Base-by-base conservation (phyloP, 2,888 invertebrate genomes). In the Troilus luridus region DNA sequence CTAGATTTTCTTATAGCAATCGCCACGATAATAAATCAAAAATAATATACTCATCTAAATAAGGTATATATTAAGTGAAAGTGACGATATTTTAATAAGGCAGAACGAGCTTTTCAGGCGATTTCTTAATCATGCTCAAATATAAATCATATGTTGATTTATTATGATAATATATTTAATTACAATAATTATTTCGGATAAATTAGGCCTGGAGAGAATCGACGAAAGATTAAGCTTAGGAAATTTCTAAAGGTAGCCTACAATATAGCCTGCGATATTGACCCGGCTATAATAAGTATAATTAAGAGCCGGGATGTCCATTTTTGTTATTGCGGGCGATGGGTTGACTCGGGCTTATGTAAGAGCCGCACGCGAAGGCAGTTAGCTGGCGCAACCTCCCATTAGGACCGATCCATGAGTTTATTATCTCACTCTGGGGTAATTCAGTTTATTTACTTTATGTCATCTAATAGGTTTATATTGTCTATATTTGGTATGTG, bases 201-300 rank as follows among this genome's bases (percentile, higher is more conserved):
- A 77, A 77, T 77, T 77, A 27, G 72, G 27, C 17, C 1, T 12
- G 72, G 14, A 3, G 11, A 24, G 24, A 67, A 24, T 27, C 67
- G 67, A 41, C 72, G 27, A 77, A 77, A 77, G 72, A 77, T 77
- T 77, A 77, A 14, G 41, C 24, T 41, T 41, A 5, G 41, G 27
- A 77, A 41, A 12, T 77, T 77, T 27, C 7, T 5, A 24, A 12
- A 6, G 24, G 67, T 1, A 17, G 17, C 12, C 27, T 77, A 77
- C 17, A 14, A 41, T 77, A 77, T 41, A 77, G 56, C 56, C 24
- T 67, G 24, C 67, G 12, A 58, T 56, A 85, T 85, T 56, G 85
- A 85, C n/a, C 85, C 85, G 54, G 14, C n/a, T 56, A 12, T 85
- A 85, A 85, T 85, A 58, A 85, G 85, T 85, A 85, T 85, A 85